Evolutionary conservation across 2,888 invertebrate species (phyloP), one percentile per base, ranked within the genome.

Genomic region (Drosophila anomelani): DNA sequence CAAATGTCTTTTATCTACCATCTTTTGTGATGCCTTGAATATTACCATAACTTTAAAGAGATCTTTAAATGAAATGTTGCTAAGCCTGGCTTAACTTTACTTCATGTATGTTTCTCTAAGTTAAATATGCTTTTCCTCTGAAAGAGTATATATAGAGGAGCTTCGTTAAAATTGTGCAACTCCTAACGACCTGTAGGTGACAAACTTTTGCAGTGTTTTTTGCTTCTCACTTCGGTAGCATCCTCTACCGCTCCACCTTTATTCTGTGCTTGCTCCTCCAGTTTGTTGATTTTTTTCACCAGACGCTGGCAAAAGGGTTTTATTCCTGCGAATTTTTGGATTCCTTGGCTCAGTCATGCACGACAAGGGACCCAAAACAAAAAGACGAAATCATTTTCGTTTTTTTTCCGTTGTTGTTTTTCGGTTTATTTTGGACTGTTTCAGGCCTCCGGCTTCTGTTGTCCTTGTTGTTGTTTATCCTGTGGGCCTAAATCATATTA

Each of bases 401-500:
- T 67, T 49, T 46, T 54, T 10, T 36, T 41, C 17, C 49, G 43
- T 73, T 67, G 43, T 73, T 67, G 32, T 55, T 73, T 38, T 29
- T 59, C 38, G 32, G 43, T 44, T 53, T 71, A 23, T 71, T 62
- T 61, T 71, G 23, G 32, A 51, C 32, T 49, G 20, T 49, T 69
- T 41, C 29, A 26, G 46, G 46, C 32, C 64, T 59, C 9, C n/a
- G 12, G 20, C 51, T 2, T 13, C 17, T 15, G 17, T 5, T 41
- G 29, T 29, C 29, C 7, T 8, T 32, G 53, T 46, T 76, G 39
- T 55, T 74, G 38, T 57, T 78, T 59, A 73, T 75, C 51, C 62
- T 47, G 60, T 68, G 63, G 61, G 75, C 70, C 85, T 64, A 87
- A 89, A 88, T 82, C 86, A 88, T 77, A 77, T 85, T 88, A 81